phyloP scores from a whole-genome alignment of 1,140 invertebrate genomes.

The Popillia japonica region DNA sequence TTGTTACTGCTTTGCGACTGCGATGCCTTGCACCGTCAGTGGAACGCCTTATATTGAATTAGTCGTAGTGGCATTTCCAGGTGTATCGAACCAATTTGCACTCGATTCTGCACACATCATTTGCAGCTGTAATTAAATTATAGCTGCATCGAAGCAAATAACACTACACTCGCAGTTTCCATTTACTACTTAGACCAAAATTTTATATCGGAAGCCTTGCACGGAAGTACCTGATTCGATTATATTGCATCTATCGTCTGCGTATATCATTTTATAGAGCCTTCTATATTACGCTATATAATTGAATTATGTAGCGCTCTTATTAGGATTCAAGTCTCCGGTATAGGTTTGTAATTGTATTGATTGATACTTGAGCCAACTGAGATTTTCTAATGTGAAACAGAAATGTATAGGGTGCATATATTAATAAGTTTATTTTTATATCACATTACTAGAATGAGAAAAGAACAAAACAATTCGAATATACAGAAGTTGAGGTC shows the following conservation, averaged over 20 bases:
- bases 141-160: neutral
- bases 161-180: neutral
- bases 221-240: neutral
- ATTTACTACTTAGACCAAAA: neutral
- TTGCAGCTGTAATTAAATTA: slow-evolving; percentile 15
- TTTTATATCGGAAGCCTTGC: slow-evolving; percentile 1
- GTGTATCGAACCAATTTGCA: slow-evolving; percentile 17
- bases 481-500: too few species aligned
- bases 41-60: neutral
- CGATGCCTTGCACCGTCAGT: neutral
- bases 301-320: neutral
- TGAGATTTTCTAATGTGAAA: neutral
- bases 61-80: neutral
- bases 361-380: neutral
- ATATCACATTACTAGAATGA: too few species aligned
- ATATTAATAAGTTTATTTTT: too few species aligned
- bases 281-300: neutral
- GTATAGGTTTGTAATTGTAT: neutral
- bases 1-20: neutral
- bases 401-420: too few species aligned
- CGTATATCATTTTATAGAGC: neutral
- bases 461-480: too few species aligned
- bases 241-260: neutral
- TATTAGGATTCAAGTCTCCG: neutral
- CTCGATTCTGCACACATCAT: neutral